Percentiles rank a stretch among this genome's conserved stretches.
phyloP scores from a whole-genome alignment of 2,888 invertebrate genomes.

The Alsophila aescularia region DNA sequence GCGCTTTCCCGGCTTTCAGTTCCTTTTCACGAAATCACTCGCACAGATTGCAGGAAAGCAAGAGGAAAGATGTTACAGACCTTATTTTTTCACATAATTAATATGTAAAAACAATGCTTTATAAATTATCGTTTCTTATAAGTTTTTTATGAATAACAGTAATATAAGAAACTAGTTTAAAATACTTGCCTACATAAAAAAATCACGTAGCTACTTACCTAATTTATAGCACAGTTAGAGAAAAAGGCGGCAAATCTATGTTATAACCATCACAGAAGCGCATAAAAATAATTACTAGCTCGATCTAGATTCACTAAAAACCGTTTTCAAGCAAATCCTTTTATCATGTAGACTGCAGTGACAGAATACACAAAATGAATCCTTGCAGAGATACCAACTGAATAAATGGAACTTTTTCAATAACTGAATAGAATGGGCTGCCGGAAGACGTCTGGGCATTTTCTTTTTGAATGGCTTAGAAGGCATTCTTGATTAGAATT shows the following conservation, averaged over 20 bases:
- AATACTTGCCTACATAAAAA: no score
- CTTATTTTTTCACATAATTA: no score
- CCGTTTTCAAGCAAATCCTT: slow-evolving; percentile 35
- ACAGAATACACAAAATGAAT: slow-evolving; percentile 37
- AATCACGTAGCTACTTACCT: no score
- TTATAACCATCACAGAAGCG: slow-evolving; percentile 20
- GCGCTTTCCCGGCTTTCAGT: no score
- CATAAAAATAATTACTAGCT: slow-evolving; percentile 38
- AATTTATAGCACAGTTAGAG: no score
- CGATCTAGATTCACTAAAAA: slow-evolving; percentile 41
- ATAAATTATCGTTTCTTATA: no score
- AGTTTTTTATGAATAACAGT: no score
- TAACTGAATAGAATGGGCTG: slow-evolving; percentile 57
- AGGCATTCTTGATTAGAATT: slow-evolving; percentile 49
- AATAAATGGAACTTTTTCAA: slow-evolving; percentile 69
- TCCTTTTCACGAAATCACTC: no score
- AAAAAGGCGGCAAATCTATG: neutral
- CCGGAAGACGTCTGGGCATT: slow-evolving; percentile 44
- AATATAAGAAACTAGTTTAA: no score
- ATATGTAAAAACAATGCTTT: no score
- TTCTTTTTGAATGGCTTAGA: slow-evolving; percentile 42
- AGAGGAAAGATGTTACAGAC: no score
- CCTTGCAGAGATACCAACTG: slow-evolving; percentile 40
- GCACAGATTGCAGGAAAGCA: no score
- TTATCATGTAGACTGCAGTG: slow-evolving; percentile 32